Conservation (phyloP, 2,888 invertebrate species). For the Lepidocyrtoides sp. region DNA sequence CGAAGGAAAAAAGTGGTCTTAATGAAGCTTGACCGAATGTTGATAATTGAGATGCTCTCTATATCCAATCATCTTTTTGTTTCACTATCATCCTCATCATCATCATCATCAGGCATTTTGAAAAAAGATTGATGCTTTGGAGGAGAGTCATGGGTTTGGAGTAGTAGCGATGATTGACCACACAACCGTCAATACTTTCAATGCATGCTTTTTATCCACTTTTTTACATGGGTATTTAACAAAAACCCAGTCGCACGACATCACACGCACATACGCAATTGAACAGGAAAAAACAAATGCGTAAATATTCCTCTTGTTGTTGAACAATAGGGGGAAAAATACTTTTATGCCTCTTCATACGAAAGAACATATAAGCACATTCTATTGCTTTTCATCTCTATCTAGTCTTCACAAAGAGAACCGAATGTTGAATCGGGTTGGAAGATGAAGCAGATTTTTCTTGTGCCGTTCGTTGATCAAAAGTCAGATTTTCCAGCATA, state of each 20-base stretch:
- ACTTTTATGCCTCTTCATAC: neutral
- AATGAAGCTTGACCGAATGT: conserved; percentile 55
- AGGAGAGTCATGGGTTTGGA: no score
- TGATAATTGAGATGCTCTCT: conserved; percentile 62
- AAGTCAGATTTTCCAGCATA: conserved; percentile 45
- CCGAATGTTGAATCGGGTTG: conserved; percentile 37
- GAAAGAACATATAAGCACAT: neutral
- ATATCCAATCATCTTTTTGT: neutral
- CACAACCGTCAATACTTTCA: neutral
- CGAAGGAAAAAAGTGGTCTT: conserved; percentile 56
- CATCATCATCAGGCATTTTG: neutral
- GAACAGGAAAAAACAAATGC: neutral
- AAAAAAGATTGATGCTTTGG: neutral
- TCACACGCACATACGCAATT: neutral
- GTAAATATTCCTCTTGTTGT: neutral
- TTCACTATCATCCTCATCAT: neutral
- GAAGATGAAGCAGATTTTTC: neutral
- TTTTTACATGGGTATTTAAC: neutral
- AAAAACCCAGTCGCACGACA: neutral
- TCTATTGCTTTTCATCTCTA: neutral
- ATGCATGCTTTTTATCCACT: no score
- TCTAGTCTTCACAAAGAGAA: conserved; percentile 12
- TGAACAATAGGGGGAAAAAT: neutral
- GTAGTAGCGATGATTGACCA: neutral
- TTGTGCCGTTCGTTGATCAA: conserved; percentile 37